Percentiles rank a stretch among this genome's conserved stretches.
phyloP scores from a whole-genome alignment of 2,888 invertebrate species.

The Vesta saturnalis region DNA sequence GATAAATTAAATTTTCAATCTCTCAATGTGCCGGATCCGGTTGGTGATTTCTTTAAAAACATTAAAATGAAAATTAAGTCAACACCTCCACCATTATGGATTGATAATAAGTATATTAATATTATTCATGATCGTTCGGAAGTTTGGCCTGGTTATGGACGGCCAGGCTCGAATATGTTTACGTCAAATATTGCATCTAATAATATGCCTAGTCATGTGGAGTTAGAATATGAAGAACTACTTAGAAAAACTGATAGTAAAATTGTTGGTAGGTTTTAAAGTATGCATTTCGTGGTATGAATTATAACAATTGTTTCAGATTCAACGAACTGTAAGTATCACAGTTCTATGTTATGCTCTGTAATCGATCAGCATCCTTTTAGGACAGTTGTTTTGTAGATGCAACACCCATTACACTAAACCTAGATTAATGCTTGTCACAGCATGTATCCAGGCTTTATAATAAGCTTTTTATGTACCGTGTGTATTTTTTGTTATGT shows the following conservation, averaged over 20 bases:
- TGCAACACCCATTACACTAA: too few relatives aligned
- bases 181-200: slow-evolving; percentile 8
- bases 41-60: neutral
- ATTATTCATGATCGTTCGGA: neutral
- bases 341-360: too few relatives aligned
- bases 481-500: too few relatives aligned
- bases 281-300: neutral
- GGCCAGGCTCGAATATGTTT: neutral
- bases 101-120: neutral
- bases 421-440: too few relatives aligned
- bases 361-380: too few relatives aligned
- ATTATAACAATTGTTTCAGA: neutral
- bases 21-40: neutral
- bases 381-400: too few relatives aligned
- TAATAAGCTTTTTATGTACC: too few relatives aligned
- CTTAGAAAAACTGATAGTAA: neutral
- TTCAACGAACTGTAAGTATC: neutral
- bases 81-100: neutral
- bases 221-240: neutral
- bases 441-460: too few relatives aligned
- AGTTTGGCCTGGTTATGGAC: neutral
- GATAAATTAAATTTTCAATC: neutral
- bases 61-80: neutral
- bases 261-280: neutral
- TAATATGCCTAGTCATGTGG: neutral